Evolutionary conservation across 2,113 vertebrate genomes (phyloP), one percentile per base, ranked within the genome.

Genomic region (Chaetodon trifascialis): DNA sequence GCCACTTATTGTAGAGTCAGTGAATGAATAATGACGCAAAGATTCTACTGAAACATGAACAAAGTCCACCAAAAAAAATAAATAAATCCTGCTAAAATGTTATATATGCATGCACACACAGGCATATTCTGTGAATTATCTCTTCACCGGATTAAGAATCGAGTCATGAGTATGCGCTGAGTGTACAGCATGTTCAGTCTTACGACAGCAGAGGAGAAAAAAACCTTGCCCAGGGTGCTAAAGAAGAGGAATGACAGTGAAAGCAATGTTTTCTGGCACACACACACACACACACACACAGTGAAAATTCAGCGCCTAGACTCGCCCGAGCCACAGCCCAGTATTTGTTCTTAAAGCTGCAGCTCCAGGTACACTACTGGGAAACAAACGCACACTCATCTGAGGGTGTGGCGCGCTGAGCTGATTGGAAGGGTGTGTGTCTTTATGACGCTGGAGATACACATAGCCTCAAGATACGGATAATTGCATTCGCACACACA

Each of bases 311-410:
- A 79, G 54, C 15, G 86, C 81, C 79, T 56, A 21, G 85, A 86
- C 90, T 85, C 66, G 91, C 87, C 88, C 44, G 8, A 79, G 83
- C 82, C 83, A 80, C 88, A 86, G 68, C 91, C 85, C 70, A 64
- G 47, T 83, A 46, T 80, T 83, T 90, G 89, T 89, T 73, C 84
- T 88, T 38, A 68, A 88, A 84, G 79, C 76, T 44, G 74, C 80
- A 83, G 87, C 76, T 58, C 70, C 88, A 82, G 85, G 84, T 92
- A 83, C 25, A 70, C 58, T 47, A 5, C 40, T 56, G 6, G 40
- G 60, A 36, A 76, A 49, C 44, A 58, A 42, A 59, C 8, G 2
- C 68, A 80, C 73, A 80, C 59, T 75, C 76, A 86, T 78, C 76
- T 76, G n/a, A 85, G 73, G 91, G 90, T 79, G 91, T 64, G 88